Evolutionary conservation across 2,797 vertebrate species (phyloP), one percentile per base, ranked within the genome.

Genomic region (Taeniopygia guttata): DNA sequence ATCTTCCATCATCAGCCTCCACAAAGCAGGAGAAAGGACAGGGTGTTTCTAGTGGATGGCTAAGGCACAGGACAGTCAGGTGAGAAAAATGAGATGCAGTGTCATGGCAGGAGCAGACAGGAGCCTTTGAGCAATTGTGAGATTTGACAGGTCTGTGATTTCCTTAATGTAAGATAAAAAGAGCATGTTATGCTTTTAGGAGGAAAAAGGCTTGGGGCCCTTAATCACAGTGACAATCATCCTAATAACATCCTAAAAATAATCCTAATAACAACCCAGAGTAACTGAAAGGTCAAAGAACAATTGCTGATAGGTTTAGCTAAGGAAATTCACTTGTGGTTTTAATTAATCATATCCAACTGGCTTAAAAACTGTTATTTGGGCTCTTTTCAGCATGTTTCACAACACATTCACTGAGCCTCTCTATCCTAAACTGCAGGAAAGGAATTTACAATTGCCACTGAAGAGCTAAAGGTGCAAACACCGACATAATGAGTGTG

Each of bases 91-190:
- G 2, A 76, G 43, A 66, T 73, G 34, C 62, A 46, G 38, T 3
- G 7, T 27, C 15, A 19, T 13, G 45, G 45, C 64, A 83, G 45
- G 32, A 82, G 30, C 67, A 40, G 30, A 30, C 51, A 87, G 45
- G 22, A 76, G 51, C 48, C 29, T 89, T 48, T 70, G 58, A 85
- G 21, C 46, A 87, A n/a, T 23, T 43, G 13, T 3, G 1, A 90
- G 49, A 68, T 84, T 69, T 84, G 36, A 40, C 38, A 87, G 48
- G 17, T 56, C 46, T 70, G 16, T 76, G 48, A 89, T 90, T 84
- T 82, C 21, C 72, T 80, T 91, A 73, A 74, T 59, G 42, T 74
- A 58, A 92, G 87, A 56, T 70, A 89, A 67, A 96, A 90, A 23
- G 7, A 69, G 36, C 4, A 8, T 6, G 1, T 56, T 74, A 69